These are phyloP conservation scores for Sesamia nonagrioides DNA, from an alignment of 1,140 invertebrate species.

Conservation along the genomic window DNA sequence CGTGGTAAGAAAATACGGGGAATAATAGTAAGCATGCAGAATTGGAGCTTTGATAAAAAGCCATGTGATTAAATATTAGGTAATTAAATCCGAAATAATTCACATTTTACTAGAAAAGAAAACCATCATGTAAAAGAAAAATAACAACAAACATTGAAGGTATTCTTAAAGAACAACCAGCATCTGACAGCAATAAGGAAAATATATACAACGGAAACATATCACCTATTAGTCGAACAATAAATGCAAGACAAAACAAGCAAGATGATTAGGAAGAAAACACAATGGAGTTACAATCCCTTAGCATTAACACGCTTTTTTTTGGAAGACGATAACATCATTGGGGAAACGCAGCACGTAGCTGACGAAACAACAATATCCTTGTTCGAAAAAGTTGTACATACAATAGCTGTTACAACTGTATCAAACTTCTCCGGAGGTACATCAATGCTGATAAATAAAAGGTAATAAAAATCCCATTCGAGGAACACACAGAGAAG, in stretches of 20 bases:
- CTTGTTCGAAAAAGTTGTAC: conserved; percentile 11
- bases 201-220: background rate
- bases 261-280: conserved; percentile 5
- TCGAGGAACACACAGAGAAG: conserved; percentile 5
- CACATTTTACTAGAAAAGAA: background rate
- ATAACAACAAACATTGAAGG: background rate
- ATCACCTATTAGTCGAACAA: background rate
- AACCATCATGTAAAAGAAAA: conserved; percentile 3
- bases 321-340: conserved; percentile 12
- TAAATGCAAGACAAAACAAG: conserved; percentile 4
- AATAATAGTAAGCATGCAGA: too few species aligned
- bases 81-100: too few species aligned
- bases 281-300: conserved; percentile 7
- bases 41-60: too few species aligned
- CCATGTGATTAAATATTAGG: too few species aligned
- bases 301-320: conserved; percentile 22
- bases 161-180: background rate
- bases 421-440: background rate
- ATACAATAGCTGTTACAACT: conserved; percentile 22
- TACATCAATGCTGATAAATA: conserved; percentile 46
- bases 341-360: conserved; percentile 10
- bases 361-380: background rate
- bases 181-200: background rate
- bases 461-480: conserved; percentile 49
- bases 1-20: too few species aligned